Conservation (phyloP, 2,888 invertebrate species). For the Exephanes ischioxanthus region DNA sequence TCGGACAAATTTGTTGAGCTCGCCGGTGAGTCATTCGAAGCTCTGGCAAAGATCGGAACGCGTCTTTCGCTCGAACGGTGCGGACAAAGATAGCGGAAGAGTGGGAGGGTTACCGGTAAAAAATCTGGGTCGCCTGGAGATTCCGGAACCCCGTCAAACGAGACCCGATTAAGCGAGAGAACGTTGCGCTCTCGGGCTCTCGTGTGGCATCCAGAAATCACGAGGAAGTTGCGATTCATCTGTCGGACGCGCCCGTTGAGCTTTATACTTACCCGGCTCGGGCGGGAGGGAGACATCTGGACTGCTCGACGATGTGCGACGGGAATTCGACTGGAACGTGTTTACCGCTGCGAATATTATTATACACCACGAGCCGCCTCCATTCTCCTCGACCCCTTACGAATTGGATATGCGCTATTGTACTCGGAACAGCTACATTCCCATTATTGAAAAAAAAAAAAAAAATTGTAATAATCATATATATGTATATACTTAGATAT, state of each 20-base stretch:
- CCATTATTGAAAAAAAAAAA: background rate
- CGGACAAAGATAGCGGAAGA: constrained; percentile 25
- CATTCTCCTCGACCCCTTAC: background rate
- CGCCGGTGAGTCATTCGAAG: constrained; percentile 41
- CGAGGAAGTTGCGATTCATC: constrained; percentile 34
- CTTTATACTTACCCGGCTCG: background rate
- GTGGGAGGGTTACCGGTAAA: constrained; percentile 26
- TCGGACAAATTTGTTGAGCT: constrained; percentile 37
- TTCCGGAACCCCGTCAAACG: constrained; percentile 74
- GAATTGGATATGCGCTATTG: constrained; percentile 47
- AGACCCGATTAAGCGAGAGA: constrained; percentile 80
- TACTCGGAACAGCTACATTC: background rate
- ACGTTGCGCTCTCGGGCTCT: constrained; percentile 67
- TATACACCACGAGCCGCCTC: constrained; percentile 2
- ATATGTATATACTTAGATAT: too few relatives aligned
- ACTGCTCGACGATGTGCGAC: constrained; percentile 59
- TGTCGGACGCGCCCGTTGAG: constrained; percentile 42
- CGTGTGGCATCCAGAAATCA: constrained; percentile 71
- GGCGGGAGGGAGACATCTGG: background rate
- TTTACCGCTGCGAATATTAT: constrained; percentile 42
- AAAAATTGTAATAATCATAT: background rate
- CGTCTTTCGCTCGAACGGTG: constrained; percentile 37
- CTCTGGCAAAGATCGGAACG: constrained; percentile 23
- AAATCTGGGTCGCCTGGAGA: constrained; percentile 50
- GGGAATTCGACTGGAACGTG: constrained; percentile 32